Conservation (phyloP, 2,797 vertebrate genomes). For the Neoniphon sammara region DNA sequence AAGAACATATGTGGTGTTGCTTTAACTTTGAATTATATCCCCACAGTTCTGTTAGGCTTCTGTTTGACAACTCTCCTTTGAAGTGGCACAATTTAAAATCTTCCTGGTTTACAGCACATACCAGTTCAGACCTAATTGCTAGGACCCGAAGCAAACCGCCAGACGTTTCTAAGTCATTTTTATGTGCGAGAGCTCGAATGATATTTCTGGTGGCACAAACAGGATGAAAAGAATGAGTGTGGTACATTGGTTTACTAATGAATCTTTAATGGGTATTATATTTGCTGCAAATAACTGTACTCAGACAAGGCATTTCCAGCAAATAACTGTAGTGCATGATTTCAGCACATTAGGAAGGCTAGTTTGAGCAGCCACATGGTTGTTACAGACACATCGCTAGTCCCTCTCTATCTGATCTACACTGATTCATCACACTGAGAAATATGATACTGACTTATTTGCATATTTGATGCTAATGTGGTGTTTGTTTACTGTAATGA, state of each 20-base stretch:
- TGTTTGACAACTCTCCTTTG: constrained; percentile 43
- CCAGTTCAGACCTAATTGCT: constrained; percentile 51
- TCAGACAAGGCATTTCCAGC: constrained; percentile 35
- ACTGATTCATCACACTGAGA: constrained; percentile 60
- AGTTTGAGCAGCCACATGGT: constrained; percentile 27
- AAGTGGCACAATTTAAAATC: constrained; percentile 35
- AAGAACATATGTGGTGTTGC: not conserved
- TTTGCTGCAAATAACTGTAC: constrained; percentile 51
- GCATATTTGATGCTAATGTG: constrained; percentile 70
- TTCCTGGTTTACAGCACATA: constrained; percentile 26
- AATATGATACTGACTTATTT: constrained; percentile 57
- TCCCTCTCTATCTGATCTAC: constrained; percentile 34
- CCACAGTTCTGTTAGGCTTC: constrained; percentile 29
- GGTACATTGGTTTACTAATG: constrained; percentile 59
- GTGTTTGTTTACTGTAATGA: constrained; percentile 74
- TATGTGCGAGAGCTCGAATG: constrained; percentile 13
- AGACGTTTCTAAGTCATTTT: constrained; percentile 34
- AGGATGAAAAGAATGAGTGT: constrained; percentile 56
- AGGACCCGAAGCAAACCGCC: constrained; percentile 28
- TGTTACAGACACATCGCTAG: constrained; percentile 29
- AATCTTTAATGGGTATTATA: constrained; percentile 67
- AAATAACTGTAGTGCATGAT: constrained; percentile 31
- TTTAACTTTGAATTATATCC: constrained; percentile 21
- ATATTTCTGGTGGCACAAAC: constrained; percentile 49
- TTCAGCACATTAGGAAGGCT: constrained; percentile 36